Base-by-base conservation (phyloP, 1,140 invertebrate genomes). In the Caenorhabditis inopinata region DNA sequence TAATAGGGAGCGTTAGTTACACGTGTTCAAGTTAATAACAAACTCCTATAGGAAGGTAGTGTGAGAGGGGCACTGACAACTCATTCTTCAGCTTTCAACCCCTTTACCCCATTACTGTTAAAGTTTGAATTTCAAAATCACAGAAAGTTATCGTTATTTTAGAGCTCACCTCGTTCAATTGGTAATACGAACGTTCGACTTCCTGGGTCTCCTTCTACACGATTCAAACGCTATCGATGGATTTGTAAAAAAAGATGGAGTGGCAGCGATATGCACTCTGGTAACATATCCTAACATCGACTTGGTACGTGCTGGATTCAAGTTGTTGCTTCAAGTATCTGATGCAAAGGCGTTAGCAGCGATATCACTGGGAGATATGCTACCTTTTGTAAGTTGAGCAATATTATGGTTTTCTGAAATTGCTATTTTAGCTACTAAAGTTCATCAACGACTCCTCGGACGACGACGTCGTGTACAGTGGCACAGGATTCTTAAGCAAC, bases 401-500 rank as follows among this genome's bases (percentile, higher is more conserved):
- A n/a, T 48, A 16, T 48, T 48, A n/a, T 1, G 21, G n/a, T 4
- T 48, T n/a, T 48, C 21, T 48, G 38, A 42, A 42, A 42, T 42
- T 42, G n/a, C n/a, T n/a, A n/a, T n/a, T 42, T 42, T 14, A 42
- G 38, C 14, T 42, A 42, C 38, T 42, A 14, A 42, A 14, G 14
- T 14, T 42, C 38, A 42, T 58, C 18, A 16, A 32, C 3, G 35
- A 7, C 0, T 12, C 35, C 12, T n/a, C 12, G 25, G 58, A 68
- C n/a, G 58, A 68, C 32, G 32, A 68, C 4, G 32, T 68, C 12
- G 32, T 68, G n/a, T 68, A 68, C 12, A 32, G 58, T 68, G 58
- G 58, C n/a, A 68, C 58, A 11, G 58, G 58, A n/a, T 68, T 68
- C 38, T n/a, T 68, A 32, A 68, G 58, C 12, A 68, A 68, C 25